Conservation (phyloP, 2,888 invertebrate species). For the Xylota sylvarum region DNA sequence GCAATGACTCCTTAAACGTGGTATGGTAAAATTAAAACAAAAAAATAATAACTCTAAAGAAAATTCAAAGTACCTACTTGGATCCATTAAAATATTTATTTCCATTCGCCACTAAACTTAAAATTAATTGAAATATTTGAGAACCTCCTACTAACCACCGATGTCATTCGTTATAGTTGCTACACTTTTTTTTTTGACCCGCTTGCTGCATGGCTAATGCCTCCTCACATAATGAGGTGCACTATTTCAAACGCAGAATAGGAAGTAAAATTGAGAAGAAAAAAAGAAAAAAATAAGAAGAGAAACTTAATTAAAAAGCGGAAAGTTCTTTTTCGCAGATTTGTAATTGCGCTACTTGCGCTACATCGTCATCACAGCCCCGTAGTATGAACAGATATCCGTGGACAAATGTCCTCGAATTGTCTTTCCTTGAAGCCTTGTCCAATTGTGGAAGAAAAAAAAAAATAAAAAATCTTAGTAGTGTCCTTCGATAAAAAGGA, state of each 20-base stretch:
- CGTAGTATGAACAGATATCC: constrained; percentile 42
- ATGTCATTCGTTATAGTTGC: constrained; percentile 13
- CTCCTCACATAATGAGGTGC: constrained; percentile 28
- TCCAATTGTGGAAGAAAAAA: constrained; percentile 30
- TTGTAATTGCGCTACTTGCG: constrained; percentile 60
- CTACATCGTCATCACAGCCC: constrained; percentile 19
- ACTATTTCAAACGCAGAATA: background rate
- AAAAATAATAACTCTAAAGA: background rate
- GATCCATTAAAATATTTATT: background rate
- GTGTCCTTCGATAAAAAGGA: constrained; percentile 36
- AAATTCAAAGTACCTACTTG: too few species aligned
- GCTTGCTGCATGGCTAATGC: constrained; percentile 3
- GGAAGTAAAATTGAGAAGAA: background rate
- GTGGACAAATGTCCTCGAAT: constrained; percentile 50
- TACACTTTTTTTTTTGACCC: background rate
- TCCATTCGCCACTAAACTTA: background rate
- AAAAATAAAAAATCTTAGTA: background rate
- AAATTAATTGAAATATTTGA: background rate
- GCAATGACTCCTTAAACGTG: too few species aligned
- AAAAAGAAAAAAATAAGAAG: background rate
- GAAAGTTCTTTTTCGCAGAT: constrained; percentile 62
- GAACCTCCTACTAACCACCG: background rate
- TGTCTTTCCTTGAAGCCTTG: constrained; percentile 28
- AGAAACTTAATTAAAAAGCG: constrained; percentile 67
- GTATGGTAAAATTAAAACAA: too few species aligned